These are phyloP conservation scores for Cryptoblepharus egeriae DNA, from an alignment of 2,797 vertebrate species.

Conservation along the genomic window DNA sequence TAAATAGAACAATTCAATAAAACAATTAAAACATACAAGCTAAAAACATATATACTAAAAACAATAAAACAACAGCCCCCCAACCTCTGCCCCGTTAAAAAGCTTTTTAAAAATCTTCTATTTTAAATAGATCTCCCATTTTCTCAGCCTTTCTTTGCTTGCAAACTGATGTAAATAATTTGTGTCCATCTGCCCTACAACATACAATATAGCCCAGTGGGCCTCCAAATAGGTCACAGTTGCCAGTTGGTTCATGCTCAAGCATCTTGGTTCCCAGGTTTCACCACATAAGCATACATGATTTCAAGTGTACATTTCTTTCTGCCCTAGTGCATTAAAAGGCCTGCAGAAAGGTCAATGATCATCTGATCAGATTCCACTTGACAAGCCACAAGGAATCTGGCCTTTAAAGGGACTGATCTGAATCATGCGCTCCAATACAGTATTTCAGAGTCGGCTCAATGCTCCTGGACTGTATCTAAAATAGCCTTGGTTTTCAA, in stretches of 20 bases:
- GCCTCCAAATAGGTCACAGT: neutral
- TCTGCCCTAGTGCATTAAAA: neutral
- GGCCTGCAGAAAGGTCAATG: conserved; percentile 17
- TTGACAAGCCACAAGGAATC: neutral
- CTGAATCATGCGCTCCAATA: conserved; percentile 1
- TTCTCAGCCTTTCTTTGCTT: neutral
- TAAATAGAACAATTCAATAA: too few species aligned
- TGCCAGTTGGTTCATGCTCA: neutral
- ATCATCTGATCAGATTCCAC: conserved; percentile 34
- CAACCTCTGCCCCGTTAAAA: too few species aligned
- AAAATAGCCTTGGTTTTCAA: neutral
- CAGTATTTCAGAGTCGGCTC: conserved; percentile 7
- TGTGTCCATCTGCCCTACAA: neutral
- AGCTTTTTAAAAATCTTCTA: too few species aligned
- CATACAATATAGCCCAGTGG: neutral
- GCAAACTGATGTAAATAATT: neutral
- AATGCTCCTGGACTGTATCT: neutral
- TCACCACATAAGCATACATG: neutral
- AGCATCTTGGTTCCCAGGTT: neutral
- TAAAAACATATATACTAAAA: too few species aligned
- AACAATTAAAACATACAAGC: too few species aligned
- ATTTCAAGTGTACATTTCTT: conserved; percentile 3
- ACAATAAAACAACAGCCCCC: too few species aligned
- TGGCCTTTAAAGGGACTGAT: neutral
- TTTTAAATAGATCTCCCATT: neutral